A percentile compares a stretch with the other conserved stretches of the same genome.
These are phyloP conservation scores for Trematocara zebra DNA, from an alignment of 2,113 vertebrate species.

Conservation along the genomic window DNA sequence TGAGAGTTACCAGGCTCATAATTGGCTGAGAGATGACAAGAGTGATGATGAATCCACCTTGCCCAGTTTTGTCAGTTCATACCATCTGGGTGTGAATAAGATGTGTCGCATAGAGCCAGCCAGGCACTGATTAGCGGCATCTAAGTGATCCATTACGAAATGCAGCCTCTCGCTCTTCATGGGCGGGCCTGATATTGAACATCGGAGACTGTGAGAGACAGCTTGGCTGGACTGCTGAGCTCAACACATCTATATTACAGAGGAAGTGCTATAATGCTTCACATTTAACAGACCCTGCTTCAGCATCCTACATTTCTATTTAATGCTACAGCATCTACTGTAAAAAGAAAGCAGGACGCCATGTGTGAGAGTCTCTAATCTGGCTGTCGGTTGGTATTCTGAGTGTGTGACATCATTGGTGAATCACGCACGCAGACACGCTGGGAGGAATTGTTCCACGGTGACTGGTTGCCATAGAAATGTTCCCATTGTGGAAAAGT, in stretches of 20 bases:
- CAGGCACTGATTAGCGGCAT: conserved; percentile 21
- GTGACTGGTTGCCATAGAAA: conserved; percentile 92
- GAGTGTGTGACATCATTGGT: conserved; percentile 71
- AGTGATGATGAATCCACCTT: not conserved
- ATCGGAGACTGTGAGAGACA: not conserved
- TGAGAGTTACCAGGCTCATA: not conserved
- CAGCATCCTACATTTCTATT: not conserved
- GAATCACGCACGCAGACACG: conserved; percentile 74
- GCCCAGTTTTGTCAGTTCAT: conserved; percentile 1
- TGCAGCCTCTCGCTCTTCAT: not conserved
- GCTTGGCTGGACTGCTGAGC: not conserved
- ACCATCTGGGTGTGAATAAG: conserved; percentile 37
- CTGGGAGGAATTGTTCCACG: conserved; percentile 81
- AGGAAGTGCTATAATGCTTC: not conserved
- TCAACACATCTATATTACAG: not conserved
- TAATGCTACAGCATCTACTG: not conserved
- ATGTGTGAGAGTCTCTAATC: not conserved
- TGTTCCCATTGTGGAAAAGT: conserved; percentile 74
- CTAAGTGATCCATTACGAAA: conserved; percentile 31
- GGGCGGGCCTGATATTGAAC: conserved; percentile 6
- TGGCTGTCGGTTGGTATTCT: not conserved
- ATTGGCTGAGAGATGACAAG: not conserved
- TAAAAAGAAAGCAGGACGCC: not conserved
- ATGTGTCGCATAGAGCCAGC: conserved; percentile 31
- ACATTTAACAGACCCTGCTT: not conserved